Conservation (phyloP, 2,113 vertebrate species). For the Sakesphorus luctuosus region DNA sequence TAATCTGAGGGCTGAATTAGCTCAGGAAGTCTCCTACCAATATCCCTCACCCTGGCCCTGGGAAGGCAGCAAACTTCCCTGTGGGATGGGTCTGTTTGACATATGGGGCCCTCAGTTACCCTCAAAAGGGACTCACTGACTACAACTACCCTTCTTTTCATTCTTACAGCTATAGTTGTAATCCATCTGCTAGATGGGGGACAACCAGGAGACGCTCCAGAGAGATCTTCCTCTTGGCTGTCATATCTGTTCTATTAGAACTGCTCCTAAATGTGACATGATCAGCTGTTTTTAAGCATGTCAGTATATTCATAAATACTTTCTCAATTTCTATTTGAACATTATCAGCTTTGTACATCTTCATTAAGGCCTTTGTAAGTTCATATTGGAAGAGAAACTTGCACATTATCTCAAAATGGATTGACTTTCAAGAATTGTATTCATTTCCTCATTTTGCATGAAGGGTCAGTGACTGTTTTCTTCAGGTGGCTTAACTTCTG, state of each 20-base stretch:
- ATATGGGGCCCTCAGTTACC: too few species aligned
- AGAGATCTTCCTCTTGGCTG: too few species aligned
- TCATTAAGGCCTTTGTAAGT: neutral
- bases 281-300: accelerated
- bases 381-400: neutral
- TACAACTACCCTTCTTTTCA: too few species aligned
- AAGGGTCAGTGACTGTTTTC: neutral
- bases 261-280: neutral
- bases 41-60: too few species aligned
- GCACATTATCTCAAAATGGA: neutral
- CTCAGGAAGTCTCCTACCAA: too few species aligned
- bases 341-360: neutral
- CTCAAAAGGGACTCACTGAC: too few species aligned
- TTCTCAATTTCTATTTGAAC: neutral
- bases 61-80: too few species aligned
- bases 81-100: too few species aligned
- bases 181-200: too few species aligned
- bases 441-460: neutral
- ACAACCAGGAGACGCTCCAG: too few species aligned
- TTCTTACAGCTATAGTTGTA: too few species aligned
- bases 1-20: too few species aligned
- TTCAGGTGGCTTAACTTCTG: neutral
- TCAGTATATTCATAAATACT: neutral
- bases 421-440: neutral
- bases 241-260: neutral